Evolutionary conservation across 2,888 invertebrate species (phyloP).

Genomic region (Chloromyia formosa): DNA sequence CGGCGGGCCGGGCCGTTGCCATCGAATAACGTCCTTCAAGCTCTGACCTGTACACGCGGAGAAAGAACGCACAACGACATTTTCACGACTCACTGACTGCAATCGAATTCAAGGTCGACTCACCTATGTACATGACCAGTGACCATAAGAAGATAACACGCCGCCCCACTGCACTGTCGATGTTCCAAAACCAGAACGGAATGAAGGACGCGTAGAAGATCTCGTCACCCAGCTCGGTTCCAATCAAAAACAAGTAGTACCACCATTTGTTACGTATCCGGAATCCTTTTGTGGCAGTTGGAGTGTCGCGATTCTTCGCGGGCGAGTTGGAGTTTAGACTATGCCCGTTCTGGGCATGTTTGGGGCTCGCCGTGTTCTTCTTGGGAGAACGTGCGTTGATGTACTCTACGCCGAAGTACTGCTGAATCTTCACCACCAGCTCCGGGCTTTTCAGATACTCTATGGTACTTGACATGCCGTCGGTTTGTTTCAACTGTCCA

Average conservation of each 20-base stretch:
- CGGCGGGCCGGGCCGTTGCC: conserved; percentile 88
- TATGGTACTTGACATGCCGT: conserved; percentile 58
- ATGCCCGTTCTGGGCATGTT: conserved; percentile 9
- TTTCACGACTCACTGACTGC: not conserved
- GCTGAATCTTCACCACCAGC: conserved; percentile 80
- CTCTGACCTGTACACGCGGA: conserved; percentile 73
- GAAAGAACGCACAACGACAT: not conserved
- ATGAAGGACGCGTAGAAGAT: conserved; percentile 91
- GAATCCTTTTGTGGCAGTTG: conserved; percentile 27
- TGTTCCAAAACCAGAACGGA: conserved; percentile 94
- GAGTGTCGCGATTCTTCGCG: too few species aligned
- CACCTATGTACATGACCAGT: conserved; percentile 84
- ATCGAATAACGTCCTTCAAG: conserved; percentile 85
- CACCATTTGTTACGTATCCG: conserved; percentile 77
- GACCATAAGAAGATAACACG: conserved; percentile 85
- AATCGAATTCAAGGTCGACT: conserved; percentile 51
- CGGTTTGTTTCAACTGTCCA: not conserved
- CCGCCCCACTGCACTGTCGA: conserved; percentile 86
- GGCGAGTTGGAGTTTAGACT: not conserved
- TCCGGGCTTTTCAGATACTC: conserved; percentile 78
- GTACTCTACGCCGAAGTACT: conserved; percentile 78
- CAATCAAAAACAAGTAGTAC: conserved; percentile 85
- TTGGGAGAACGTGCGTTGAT: conserved; percentile 42
- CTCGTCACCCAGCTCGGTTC: conserved; percentile 89
- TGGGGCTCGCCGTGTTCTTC: not conserved